phyloP scores from a whole-genome alignment of 2,113 vertebrate species.

The Rhinolophus sinicus region DNA sequence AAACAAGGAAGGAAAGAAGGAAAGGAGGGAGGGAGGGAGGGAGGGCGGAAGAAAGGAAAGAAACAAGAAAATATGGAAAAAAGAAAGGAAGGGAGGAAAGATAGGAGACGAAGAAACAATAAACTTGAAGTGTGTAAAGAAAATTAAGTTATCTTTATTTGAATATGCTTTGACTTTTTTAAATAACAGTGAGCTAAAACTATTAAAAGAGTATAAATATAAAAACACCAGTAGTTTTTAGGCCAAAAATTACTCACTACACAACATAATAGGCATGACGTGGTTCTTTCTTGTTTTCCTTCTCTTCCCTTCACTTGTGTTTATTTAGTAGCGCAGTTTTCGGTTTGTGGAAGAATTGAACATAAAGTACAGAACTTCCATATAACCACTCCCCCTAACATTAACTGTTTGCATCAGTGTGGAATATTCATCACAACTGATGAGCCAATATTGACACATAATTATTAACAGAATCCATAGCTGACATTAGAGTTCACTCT shows the following conservation, averaged over 20 bases:
- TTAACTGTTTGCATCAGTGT: neutral
- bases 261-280: neutral
- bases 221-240: neutral
- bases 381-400: no score
- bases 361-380: neutral
- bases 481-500: no score
- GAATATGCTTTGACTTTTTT: neutral
- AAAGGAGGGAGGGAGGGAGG: neutral
- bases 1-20: neutral
- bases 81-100: no score
- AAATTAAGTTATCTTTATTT: neutral
- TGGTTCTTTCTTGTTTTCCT: neutral
- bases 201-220: neutral
- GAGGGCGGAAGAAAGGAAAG: neutral
- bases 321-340: neutral
- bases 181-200: neutral
- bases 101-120: neutral
- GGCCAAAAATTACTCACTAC: neutral
- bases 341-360: neutral
- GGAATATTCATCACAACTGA: no score
- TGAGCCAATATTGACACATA: no score
- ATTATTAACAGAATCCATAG: no score
- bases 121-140: neutral
- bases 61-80: no score
- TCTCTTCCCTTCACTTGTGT: neutral